Evolutionary conservation across 2,888 invertebrate genomes (phyloP).

Genomic region (Subacronicta megacephala): DNA sequence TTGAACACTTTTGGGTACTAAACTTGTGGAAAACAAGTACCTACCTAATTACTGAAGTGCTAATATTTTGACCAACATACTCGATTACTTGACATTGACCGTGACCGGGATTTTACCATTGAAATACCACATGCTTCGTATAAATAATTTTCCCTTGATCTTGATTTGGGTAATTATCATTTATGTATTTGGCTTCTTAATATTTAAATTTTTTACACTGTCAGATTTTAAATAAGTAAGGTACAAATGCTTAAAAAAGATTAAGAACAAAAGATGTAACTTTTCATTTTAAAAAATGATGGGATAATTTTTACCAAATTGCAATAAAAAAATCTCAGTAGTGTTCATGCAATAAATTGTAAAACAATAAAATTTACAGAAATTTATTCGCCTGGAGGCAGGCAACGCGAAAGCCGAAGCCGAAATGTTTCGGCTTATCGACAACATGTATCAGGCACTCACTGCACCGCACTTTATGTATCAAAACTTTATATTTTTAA

Average conservation of each 20-base stretch:
- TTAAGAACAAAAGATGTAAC: not conserved
- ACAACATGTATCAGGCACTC: constrained; percentile 38
- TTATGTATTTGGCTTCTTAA: too few species aligned
- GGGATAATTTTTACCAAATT: not conserved
- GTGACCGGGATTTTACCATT: not conserved
- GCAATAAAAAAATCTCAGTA: constrained; percentile 6
- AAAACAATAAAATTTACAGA: constrained; percentile 53
- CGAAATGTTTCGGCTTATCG: constrained; percentile 51
- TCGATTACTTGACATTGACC: not conserved
- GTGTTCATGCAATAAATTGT: constrained; percentile 34
- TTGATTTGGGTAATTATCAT: too few species aligned
- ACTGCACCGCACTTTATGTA: constrained; percentile 31
- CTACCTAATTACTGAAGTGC: too few species aligned
- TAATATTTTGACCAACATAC: not conserved
- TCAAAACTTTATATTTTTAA: constrained; percentile 24
- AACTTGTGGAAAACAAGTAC: too few species aligned
- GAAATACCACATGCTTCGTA: too few species aligned
- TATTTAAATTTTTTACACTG: too few species aligned
- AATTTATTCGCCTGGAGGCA: constrained; percentile 53
- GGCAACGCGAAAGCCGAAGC: constrained; percentile 47
- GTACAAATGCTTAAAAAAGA: not conserved
- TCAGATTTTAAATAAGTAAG: too few species aligned
- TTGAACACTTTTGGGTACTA: not conserved
- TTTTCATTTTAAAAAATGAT: too few species aligned
- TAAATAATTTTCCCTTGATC: not conserved